Evolutionary conservation across 2,113 vertebrate species (phyloP).

Genomic region (Caranx melampygus): DNA sequence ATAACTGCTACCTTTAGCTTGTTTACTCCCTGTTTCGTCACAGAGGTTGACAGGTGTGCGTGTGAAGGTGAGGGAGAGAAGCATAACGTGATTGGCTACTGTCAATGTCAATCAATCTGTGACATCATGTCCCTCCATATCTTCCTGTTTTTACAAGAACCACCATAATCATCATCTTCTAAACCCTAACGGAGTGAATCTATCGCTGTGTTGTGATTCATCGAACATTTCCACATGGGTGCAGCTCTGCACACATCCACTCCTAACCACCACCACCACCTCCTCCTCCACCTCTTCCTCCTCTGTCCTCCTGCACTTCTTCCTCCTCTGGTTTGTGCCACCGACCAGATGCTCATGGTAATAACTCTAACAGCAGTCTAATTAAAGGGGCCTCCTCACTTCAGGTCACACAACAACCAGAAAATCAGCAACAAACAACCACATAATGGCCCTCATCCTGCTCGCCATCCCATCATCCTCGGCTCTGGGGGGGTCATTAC

Average conservation of each 20-base stretch:
- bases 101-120: too few relatives aligned
- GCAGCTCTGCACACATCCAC: background rate
- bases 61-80: too few relatives aligned
- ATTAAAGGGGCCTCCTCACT: slow-evolving; percentile 63
- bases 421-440: slow-evolving; percentile 68
- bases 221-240: too few relatives aligned
- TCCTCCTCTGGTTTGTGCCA: slow-evolving; percentile 27
- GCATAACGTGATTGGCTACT: too few relatives aligned
- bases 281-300: slow-evolving; percentile 14
- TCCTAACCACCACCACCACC: background rate
- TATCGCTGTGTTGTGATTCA: too few relatives aligned
- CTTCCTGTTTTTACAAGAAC: too few relatives aligned
- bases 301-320: background rate
- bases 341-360: slow-evolving; percentile 46
- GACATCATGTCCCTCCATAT: too few relatives aligned
- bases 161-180: too few relatives aligned
- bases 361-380: slow-evolving; percentile 46
- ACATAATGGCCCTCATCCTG: slow-evolving; percentile 75
- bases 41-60: too few relatives aligned
- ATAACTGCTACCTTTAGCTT: too few relatives aligned
- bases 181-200: too few relatives aligned
- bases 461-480: slow-evolving; percentile 52
- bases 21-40: too few relatives aligned
- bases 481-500: slow-evolving; percentile 62
- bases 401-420: slow-evolving; percentile 60